Percentiles rank a stretch among this genome's conserved stretches.
Conservation (phyloP, 2,113 vertebrate species). For the Indri indri region DNA sequence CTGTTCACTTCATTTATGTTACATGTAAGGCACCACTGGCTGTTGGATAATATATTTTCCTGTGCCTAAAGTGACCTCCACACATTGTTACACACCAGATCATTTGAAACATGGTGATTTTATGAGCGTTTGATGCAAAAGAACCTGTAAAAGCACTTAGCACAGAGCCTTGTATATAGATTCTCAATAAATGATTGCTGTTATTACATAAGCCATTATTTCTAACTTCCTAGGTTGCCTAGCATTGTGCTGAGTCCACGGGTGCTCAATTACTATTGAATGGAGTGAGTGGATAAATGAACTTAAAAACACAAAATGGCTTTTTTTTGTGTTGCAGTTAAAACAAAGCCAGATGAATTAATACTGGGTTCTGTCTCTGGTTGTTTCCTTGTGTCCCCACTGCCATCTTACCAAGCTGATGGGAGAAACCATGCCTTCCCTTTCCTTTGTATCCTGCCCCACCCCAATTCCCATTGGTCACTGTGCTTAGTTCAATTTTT, state of each 20-base stretch:
- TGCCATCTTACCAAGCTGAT: background rate
- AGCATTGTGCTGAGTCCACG: background rate
- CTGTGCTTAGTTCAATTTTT: constrained; percentile 15
- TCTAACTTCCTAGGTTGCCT: constrained; percentile 3
- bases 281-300: background rate
- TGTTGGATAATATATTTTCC: background rate
- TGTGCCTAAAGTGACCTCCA: background rate
- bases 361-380: background rate
- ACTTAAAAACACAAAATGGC: constrained; percentile 18
- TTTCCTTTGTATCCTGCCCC: background rate
- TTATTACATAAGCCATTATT: constrained; percentile 1
- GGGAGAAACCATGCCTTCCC: background rate
- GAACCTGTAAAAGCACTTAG: background rate
- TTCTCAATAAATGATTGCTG: background rate
- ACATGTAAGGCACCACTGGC: background rate
- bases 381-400: background rate
- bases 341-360: constrained; percentile 24
- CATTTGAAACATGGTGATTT: background rate
- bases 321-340: background rate
- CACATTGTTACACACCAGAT: background rate
- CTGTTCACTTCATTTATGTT: background rate
- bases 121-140: constrained; percentile 1
- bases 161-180: background rate
- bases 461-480: background rate
- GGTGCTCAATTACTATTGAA: constrained; percentile 36